Evolutionary conservation across 1,140 invertebrate genomes (phyloP), one percentile per base, ranked within the genome.

Genomic region (Drosophila sp.): DNA sequence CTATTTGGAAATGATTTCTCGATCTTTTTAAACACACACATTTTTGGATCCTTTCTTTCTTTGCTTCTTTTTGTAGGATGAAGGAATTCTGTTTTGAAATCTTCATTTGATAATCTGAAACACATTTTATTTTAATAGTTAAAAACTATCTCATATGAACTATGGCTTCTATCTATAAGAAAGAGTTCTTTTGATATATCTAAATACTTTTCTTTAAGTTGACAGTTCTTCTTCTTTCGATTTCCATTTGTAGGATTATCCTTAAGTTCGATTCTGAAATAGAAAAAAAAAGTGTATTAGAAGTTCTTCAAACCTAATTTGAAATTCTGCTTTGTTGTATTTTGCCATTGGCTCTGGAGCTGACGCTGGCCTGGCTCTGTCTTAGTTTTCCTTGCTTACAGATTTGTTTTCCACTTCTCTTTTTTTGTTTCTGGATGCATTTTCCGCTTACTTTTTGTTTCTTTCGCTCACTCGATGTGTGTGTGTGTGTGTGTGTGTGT

Each of bases 351-450:
- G 71, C 55, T 6, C 27, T 60, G 68, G 55, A 62, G 17, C 23
- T 47, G 35, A 30, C 4, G 30, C 30, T 30, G 30, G 1, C 17
- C 44, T 50, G 44, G 44, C 23, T 73, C 73, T 70, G 77, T 72
- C 75, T 79, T 60, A 78, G 76, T 74, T 69, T 63, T 57, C 33
- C 47, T 67, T 75, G 71, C 75, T 81, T 67, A 76, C 79, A 73
- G 70, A 80, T 76, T 76, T 80, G 65, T 67, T 71, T 67, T 70
- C 7, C 50, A 47, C 27, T 25, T 63, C 41, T n/a, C 23, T 27
- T 32, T 60, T 61, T 23, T 35, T 68, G 58, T 64, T 25, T 64
- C 41, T 63, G 1, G 29, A n/a, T 40, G 55, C 60, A 64, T 50
- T 44, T 38, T 55, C 30, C 35, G 56, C 60, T 27, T 29, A 7